Evolutionary conservation across 2,888 invertebrate genomes (phyloP), one percentile per base, ranked within the genome.

Genomic region (Tinea pellionella): DNA sequence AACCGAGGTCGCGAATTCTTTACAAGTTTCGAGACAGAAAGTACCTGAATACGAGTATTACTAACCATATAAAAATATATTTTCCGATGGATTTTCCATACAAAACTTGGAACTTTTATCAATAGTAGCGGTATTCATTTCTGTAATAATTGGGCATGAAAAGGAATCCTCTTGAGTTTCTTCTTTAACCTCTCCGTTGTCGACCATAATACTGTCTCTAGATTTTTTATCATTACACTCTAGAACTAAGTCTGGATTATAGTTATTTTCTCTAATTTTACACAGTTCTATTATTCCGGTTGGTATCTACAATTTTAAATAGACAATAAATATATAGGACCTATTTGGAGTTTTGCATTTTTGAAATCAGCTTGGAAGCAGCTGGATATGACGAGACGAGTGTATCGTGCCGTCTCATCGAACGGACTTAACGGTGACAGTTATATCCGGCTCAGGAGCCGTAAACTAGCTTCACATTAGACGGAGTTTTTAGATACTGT

Each of bases 1-100:
- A 74, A 72, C 61, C 19, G 8, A 3, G 24, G 2, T 24, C 24
- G 6, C 24, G 24, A 6, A 24, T 24, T 24, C 24, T 24, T 24
- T 24, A 6, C 6, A 2, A 24, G 24, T 24, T 3, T 24, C 24
- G 3, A 24, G 2, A 24, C 24, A 24, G n/a, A n/a, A n/a, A n/a
- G n/a, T 24, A 2, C 6, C 24, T 24, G 30, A 59, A 32, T 11
- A 29, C n/a, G 41, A 24, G 24, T 11, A 32, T 6, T 29, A 32
- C 41, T 55, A 74, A 85, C 86, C 86, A 61, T 77, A 73, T 62
- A 83, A 69, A 69, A 84, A 84, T 68, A 84, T 76, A 30, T 75
- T 74, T 64, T 78, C 70, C 0, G 78, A 75, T 19, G 1, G 47
- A 15, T 47, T 47, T 9, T 6, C 37, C 9, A n/a, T 6, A 9